Evolutionary conservation across 2,797 vertebrate species (phyloP).

Genomic region (Thalassophryne amazonica): DNA sequence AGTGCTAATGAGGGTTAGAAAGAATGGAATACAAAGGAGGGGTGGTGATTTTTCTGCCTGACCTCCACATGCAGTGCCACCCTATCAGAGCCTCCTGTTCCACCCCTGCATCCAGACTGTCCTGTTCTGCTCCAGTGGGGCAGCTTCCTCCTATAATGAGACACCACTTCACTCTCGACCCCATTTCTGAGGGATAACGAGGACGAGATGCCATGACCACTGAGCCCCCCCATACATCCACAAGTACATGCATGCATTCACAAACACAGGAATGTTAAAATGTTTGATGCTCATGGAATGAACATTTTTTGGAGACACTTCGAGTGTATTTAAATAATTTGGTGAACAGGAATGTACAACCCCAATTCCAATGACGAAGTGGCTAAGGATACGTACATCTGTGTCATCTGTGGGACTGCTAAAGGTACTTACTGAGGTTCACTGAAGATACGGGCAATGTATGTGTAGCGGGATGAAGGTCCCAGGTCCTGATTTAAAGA

Average conservation of each 20-base stretch:
- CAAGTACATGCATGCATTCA: neutral
- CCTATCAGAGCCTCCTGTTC: neutral
- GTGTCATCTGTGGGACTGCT: too few relatives aligned
- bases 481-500: too few relatives aligned
- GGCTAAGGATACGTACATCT: too few relatives aligned
- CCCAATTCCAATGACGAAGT: too few relatives aligned
- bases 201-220: conserved; percentile 31
- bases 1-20: conserved; percentile 71
- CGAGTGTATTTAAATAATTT: too few relatives aligned
- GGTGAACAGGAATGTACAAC: too few relatives aligned
- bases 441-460: too few relatives aligned
- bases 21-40: conserved; percentile 39
- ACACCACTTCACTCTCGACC: conserved; percentile 29
- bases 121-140: conserved; percentile 44
- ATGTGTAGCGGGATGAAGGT: too few relatives aligned
- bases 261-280: too few relatives aligned
- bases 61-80: conserved; percentile 32
- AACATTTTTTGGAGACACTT: too few relatives aligned
- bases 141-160: conserved; percentile 54
- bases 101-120: conserved; percentile 15
- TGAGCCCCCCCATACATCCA: neutral
- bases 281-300: too few relatives aligned
- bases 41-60: conserved; percentile 35
- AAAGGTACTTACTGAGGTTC: too few relatives aligned
- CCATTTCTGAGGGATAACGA: conserved; percentile 53